Evolutionary conservation across 2,888 invertebrate genomes (phyloP).

Genomic region (Lutraria lutraria): DNA sequence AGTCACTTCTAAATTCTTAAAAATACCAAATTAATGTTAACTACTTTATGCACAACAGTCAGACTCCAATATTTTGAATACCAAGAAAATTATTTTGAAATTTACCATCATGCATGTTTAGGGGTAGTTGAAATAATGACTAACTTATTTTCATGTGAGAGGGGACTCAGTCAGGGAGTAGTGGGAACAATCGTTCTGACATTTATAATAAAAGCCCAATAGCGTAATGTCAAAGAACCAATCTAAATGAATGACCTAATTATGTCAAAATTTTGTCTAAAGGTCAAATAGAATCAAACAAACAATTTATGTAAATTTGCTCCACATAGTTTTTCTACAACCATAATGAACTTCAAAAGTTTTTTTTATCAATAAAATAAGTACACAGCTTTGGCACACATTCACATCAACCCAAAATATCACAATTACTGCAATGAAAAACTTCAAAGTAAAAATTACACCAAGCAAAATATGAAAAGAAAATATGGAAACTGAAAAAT

Average conservation of each 20-base stretch:
- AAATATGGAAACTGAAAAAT: too few relatives aligned
- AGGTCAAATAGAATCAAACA: conserved; percentile 16
- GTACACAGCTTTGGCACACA: too few relatives aligned
- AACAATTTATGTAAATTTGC: not conserved
- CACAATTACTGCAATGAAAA: too few relatives aligned
- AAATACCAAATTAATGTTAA: too few relatives aligned
- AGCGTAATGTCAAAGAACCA: not conserved
- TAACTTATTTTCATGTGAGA: not conserved
- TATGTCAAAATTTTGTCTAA: not conserved
- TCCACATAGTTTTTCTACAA: not conserved
- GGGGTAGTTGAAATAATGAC: not conserved
- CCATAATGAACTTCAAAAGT: not conserved
- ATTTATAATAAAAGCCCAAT: not conserved
- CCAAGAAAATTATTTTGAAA: not conserved
- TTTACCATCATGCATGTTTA: not conserved
- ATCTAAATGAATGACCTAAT: conserved; percentile 6
- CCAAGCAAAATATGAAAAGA: too few relatives aligned
- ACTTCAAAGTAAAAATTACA: too few relatives aligned
- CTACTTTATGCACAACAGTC: too few relatives aligned
- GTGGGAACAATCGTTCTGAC: not conserved
- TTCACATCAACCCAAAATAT: too few relatives aligned
- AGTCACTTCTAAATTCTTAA: too few relatives aligned
- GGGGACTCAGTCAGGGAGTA: not conserved
- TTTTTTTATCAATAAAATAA: too few relatives aligned
- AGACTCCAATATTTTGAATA: not conserved